Evolutionary conservation across 2,797 vertebrate genomes (phyloP).

Genomic region (Mormyrops boulengeri): DNA sequence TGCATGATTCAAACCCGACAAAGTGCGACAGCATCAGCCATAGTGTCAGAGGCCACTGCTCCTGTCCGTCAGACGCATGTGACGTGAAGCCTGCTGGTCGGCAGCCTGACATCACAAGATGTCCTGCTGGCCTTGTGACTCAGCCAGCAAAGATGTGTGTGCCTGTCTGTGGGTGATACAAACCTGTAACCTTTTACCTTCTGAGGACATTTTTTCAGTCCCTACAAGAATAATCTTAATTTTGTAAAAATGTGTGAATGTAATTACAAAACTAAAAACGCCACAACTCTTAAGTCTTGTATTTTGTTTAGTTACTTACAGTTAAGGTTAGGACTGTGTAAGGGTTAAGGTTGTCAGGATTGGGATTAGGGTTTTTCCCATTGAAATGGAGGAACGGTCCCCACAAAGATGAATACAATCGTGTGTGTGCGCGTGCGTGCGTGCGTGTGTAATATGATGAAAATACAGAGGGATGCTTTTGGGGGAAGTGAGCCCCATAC

Average conservation of each 20-base stretch:
- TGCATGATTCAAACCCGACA: not conserved
- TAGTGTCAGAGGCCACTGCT: not conserved
- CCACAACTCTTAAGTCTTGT: not conserved
- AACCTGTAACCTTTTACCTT: not conserved
- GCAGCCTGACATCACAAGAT: not conserved
- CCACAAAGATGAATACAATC: not conserved
- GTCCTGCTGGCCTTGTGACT: not conserved
- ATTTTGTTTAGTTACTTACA: not conserved
- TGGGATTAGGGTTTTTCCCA: not conserved
- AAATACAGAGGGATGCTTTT: not conserved
- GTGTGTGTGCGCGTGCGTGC: not conserved
- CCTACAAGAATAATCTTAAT: not conserved
- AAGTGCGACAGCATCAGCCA: not conserved
- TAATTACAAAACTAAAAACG: not conserved
- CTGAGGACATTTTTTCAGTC: not conserved
- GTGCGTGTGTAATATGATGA: not conserved
- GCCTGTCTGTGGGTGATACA: not conserved
- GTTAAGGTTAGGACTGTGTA: not conserved
- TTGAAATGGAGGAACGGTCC: not conserved
- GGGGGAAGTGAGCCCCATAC: not conserved
- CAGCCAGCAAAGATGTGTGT: not conserved
- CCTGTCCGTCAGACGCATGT: not conserved
- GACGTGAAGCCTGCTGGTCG: not conserved
- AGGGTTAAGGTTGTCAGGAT: not conserved
- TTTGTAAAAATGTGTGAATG: not conserved